These are phyloP conservation scores for Darevskia mixta DNA, from an alignment of 2,797 vertebrate species.

Conservation along the genomic window DNA sequence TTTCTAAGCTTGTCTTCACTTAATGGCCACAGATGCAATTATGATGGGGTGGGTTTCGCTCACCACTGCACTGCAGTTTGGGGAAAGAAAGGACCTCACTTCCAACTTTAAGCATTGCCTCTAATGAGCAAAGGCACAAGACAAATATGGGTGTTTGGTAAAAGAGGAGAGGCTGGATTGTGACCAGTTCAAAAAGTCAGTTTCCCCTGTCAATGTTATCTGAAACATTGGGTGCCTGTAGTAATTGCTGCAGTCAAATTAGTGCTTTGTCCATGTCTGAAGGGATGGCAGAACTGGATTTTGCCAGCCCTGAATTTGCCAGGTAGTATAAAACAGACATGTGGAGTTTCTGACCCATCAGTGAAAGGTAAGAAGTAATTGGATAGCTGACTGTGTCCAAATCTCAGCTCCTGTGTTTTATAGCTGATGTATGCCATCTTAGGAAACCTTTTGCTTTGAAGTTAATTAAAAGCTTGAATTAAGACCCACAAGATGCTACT, in stretches of 20 bases:
- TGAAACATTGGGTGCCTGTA: not conserved
- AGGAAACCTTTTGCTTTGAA: slow-evolving; percentile 20
- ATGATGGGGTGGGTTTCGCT: not conserved
- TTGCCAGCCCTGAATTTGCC: not conserved
- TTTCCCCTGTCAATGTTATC: not conserved
- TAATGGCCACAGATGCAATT: no score
- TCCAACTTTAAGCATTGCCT: not conserved
- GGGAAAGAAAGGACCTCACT: no score
- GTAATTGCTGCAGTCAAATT: not conserved
- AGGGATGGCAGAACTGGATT: not conserved
- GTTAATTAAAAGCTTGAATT: slow-evolving; percentile 45
- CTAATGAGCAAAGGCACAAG: not conserved
- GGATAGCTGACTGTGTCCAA: not conserved
- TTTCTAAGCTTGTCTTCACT: no score
- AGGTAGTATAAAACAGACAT: not conserved
- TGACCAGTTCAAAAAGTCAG: no score
- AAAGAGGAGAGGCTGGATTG: not conserved
- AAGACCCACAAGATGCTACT: slow-evolving; percentile 39
- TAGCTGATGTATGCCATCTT: slow-evolving; percentile 7
- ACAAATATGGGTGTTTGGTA: not conserved
- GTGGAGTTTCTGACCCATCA: not conserved
- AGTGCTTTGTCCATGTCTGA: not conserved
- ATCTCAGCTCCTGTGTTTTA: slow-evolving; percentile 25
- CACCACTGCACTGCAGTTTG: not conserved
- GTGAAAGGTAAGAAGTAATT: slow-evolving; percentile 19